Conservation (phyloP, 1,140 invertebrate species). For the Scaptomyza montana region DNA sequence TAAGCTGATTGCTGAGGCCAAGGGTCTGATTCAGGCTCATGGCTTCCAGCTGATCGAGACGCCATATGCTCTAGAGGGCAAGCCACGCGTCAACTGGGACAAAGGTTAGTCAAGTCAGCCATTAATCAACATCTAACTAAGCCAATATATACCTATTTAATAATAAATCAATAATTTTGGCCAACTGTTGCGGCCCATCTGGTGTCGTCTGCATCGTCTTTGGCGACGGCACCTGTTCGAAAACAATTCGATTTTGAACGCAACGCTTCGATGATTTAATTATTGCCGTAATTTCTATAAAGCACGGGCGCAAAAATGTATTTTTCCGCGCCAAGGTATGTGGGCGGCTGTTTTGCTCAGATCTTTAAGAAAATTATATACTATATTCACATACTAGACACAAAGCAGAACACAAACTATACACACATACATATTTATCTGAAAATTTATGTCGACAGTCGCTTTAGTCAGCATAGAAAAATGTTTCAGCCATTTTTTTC, state of each 20-base stretch:
- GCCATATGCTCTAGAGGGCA: slow-evolving; percentile 93
- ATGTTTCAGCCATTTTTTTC: slow-evolving; percentile 27
- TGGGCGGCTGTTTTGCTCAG: slow-evolving; percentile 50
- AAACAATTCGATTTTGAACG: slow-evolving; percentile 73
- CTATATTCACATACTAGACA: not conserved
- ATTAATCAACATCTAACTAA: slow-evolving; percentile 34
- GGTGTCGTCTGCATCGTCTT: slow-evolving; percentile 42
- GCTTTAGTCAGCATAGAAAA: slow-evolving; percentile 32
- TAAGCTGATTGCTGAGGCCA: slow-evolving; percentile 88
- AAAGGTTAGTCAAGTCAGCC: slow-evolving; percentile 86
- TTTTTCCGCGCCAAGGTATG: slow-evolving; percentile 15
- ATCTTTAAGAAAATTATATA: slow-evolving; percentile 36
- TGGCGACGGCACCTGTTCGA: slow-evolving; percentile 65
- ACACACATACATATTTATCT: slow-evolving; percentile 3
- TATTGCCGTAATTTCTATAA: slow-evolving; percentile 61
- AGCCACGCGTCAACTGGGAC: slow-evolving; percentile 95
- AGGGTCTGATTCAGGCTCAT: slow-evolving; percentile 88
- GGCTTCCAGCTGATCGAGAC: slow-evolving; percentile 92
- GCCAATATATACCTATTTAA: slow-evolving; percentile 5
- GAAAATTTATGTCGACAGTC: slow-evolving; percentile 40
- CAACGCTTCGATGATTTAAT: slow-evolving; percentile 75
- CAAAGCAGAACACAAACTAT: slow-evolving; percentile 33
- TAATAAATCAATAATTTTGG: slow-evolving; percentile 9
- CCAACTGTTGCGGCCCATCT: slow-evolving; percentile 71
- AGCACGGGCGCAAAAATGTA: slow-evolving; percentile 29